Conservation (phyloP, 2,113 vertebrate species). For the Labrus mixtus region DNA sequence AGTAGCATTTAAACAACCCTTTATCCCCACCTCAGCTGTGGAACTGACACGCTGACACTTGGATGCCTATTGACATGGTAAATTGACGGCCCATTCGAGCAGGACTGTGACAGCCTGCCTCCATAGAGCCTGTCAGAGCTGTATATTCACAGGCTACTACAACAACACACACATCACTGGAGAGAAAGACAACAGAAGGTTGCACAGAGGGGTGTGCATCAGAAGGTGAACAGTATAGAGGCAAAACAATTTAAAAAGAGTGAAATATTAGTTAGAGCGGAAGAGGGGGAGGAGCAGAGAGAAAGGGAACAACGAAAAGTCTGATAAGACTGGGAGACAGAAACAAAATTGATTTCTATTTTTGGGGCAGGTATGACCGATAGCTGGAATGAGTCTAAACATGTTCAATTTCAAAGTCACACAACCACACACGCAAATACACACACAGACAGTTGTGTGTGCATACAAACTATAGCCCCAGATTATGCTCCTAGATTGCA, state of each 20-base stretch:
- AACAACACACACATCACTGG: slow-evolving; percentile 18
- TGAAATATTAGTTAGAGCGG: slow-evolving; percentile 32
- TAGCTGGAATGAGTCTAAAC: slow-evolving; percentile 32
- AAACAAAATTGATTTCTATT: slow-evolving; percentile 67
- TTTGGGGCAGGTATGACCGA: slow-evolving; percentile 38
- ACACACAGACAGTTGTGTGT: slow-evolving; percentile 14
- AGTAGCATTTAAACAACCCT: slow-evolving; percentile 57
- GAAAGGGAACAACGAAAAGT: slow-evolving; percentile 18
- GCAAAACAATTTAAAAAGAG: slow-evolving; percentile 13
- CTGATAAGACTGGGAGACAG: slow-evolving; percentile 44
- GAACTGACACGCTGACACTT: slow-evolving; percentile 62
- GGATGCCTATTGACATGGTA: slow-evolving; percentile 67
- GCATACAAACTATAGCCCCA: slow-evolving; percentile 30
- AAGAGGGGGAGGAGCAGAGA: slow-evolving; percentile 6
- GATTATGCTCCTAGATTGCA: slow-evolving; percentile 53
- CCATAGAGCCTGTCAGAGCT: slow-evolving; percentile 37
- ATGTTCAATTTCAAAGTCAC: slow-evolving; percentile 48
- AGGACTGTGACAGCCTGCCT: slow-evolving; percentile 54
- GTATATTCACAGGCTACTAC: slow-evolving; percentile 40
- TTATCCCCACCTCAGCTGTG: slow-evolving; percentile 28
- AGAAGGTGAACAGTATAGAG: slow-evolving; percentile 22
- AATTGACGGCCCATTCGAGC: slow-evolving; percentile 58
- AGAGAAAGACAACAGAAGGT: slow-evolving; percentile 13
- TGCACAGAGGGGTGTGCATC: slow-evolving; percentile 11
- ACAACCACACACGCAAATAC: not conserved